Base-by-base conservation (phyloP, 2,888 invertebrate genomes). In the Aethes cnicana region DNA sequence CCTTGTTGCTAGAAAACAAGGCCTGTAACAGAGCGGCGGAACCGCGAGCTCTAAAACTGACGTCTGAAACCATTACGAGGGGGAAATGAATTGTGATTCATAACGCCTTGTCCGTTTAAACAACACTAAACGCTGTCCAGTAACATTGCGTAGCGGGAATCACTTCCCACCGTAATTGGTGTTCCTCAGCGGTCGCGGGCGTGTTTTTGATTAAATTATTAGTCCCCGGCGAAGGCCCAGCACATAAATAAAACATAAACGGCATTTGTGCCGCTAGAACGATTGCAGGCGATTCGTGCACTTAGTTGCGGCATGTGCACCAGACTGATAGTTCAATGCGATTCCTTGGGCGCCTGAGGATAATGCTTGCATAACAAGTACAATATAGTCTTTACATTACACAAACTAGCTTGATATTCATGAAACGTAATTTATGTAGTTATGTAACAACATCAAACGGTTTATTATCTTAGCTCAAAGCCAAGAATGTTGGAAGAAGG, bases 191-290 rank as follows among this genome's bases (percentile, higher is more conserved):
- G 55, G 56, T 62, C 58, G 41, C 53, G 58, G 61, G 57, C 57
- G 61, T 59, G 62, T 56, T 66, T 74, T 70, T 74, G 73, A 80
- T 81, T 76, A 74, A 80, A 78, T 77, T 78, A 81, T 79, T 77
- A 69, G 65, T 63, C 55, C 49, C 55, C 39, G 36, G 17, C 47
- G 44, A 56, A 55, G 50, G 56, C 49, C 14, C 4, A 6, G 12
- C 36, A 54, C 53, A 58, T 55, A 65, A 66, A 66, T 66, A 63
- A 64, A 63, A 65, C 59, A 62, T 64, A 66, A 68, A 69, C 63
- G 60, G 58, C 53, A 59, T 60, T 66, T 52, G 64, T 53, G 59
- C 52, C 55, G 56, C 54, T 57, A 54, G 56, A 33, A 23, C 41
- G 14, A 50, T 61, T 61, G 59, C 58, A 39, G 47, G 50, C 50